Conservation (phyloP, 2,888 invertebrate species). For the Cremastinae sp. region DNA sequence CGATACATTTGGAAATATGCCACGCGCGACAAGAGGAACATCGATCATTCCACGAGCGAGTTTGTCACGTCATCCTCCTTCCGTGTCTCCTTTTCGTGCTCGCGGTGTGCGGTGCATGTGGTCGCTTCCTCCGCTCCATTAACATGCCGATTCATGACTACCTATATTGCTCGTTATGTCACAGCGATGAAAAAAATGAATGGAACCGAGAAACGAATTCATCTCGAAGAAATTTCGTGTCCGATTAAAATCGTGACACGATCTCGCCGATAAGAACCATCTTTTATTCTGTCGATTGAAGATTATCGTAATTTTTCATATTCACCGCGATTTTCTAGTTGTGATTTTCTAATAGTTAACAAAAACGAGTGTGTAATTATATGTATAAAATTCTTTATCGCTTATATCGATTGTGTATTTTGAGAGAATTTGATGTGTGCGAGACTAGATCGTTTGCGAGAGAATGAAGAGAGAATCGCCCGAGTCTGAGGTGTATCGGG, state of each 20-base stretch:
- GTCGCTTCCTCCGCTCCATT: constrained; percentile 54
- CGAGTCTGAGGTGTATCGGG: constrained; percentile 66
- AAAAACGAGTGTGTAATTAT: too few species aligned
- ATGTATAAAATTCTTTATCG: too few species aligned
- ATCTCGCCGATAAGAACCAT: too few species aligned
- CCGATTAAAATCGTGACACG: neutral
- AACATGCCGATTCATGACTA: constrained; percentile 69
- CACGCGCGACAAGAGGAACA: constrained; percentile 64
- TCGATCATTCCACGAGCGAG: constrained; percentile 71
- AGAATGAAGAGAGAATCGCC: constrained; percentile 54
- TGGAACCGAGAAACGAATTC: constrained; percentile 45
- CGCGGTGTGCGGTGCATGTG: constrained; percentile 29
- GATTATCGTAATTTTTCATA: too few species aligned
- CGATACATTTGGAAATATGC: constrained; percentile 56
- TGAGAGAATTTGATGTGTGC: constrained; percentile 14
- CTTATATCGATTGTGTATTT: neutral
- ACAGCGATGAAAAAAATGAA: constrained; percentile 29
- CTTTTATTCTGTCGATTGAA: too few species aligned
- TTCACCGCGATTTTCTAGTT: too few species aligned
- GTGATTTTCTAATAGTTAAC: too few species aligned
- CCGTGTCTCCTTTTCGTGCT: constrained; percentile 58
- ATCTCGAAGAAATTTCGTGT: constrained; percentile 4
- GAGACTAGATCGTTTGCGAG: constrained; percentile 25
- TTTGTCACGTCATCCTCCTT: constrained; percentile 74
- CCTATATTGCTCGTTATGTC: constrained; percentile 58